Conservation (phyloP, 2,888 invertebrate genomes). For the Drosophila yooni region DNA sequence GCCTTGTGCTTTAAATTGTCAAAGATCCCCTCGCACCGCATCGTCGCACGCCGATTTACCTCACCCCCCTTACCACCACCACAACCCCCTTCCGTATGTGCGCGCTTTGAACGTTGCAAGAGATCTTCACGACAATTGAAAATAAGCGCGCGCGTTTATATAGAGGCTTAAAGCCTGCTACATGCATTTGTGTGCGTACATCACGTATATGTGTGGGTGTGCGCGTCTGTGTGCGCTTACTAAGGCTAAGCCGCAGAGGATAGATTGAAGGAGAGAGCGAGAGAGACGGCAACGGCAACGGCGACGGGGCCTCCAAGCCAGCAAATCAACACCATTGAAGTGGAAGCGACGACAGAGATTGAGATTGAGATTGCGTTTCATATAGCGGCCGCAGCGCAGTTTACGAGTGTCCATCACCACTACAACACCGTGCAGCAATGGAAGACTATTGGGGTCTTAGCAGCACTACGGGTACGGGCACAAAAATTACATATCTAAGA, state of each 20-base stretch:
- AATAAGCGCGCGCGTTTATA: constrained; percentile 51
- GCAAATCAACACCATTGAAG: constrained; percentile 77
- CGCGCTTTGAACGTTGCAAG: constrained; percentile 35
- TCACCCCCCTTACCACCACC: background rate
- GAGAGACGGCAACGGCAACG: constrained; percentile 16
- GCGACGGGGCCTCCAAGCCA: constrained; percentile 23
- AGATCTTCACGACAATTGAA: constrained; percentile 68
- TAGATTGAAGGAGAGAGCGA: constrained; percentile 7
- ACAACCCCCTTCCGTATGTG: background rate
- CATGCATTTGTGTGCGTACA: constrained; percentile 31
- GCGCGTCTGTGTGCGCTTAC: constrained; percentile 11
- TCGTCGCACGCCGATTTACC: background rate
- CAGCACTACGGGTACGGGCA: constrained; percentile 84
- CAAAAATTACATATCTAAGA: constrained; percentile 26
- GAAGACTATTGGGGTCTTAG: constrained; percentile 85
- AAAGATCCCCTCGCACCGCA: constrained; percentile 1
- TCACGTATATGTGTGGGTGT: constrained; percentile 13
- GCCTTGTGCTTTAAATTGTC: constrained; percentile 62
- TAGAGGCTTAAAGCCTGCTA: constrained; percentile 33
- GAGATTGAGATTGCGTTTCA: constrained; percentile 80
- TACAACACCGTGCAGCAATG: constrained; percentile 82
- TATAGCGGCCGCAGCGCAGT: constrained; percentile 78
- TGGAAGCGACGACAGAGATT: constrained; percentile 69
- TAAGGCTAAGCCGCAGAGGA: constrained; percentile 36
- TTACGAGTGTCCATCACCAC: constrained; percentile 82